Percentiles rank a stretch among this genome's conserved stretches.
These are phyloP conservation scores for Ceratosolen fusciceps DNA, from an alignment of 1,140 invertebrate species.

Conservation along the genomic window DNA sequence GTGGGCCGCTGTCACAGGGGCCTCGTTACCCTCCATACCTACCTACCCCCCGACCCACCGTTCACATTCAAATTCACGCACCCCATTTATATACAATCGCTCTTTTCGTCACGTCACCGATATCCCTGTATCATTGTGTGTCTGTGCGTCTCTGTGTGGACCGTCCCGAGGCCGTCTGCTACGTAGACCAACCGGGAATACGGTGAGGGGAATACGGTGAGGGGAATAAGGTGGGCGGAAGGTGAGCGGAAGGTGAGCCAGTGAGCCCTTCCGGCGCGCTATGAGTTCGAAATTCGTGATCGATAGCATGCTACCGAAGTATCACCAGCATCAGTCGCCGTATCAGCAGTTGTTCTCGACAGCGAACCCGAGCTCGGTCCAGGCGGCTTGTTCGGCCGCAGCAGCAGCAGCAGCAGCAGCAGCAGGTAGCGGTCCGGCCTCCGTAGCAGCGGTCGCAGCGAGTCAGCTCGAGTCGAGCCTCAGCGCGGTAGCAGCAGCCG, in stretches of 20 bases:
- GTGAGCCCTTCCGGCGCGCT: conserved; percentile 58
- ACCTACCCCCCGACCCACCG: too few relatives aligned
- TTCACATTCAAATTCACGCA: too few relatives aligned
- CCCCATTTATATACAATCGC: too few relatives aligned
- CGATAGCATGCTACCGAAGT: conserved; percentile 97
- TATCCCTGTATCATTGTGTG: too few relatives aligned
- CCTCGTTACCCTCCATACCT: too few relatives aligned
- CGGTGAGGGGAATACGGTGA: too few relatives aligned
- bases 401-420: conserved; percentile 76
- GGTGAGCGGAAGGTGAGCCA: conserved; percentile 60
- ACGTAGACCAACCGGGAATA: too few relatives aligned
- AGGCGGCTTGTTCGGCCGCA: conserved; percentile 71
- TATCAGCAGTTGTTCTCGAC: conserved; percentile 77
- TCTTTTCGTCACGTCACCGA: too few relatives aligned
- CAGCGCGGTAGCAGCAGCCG: conserved; percentile 67
- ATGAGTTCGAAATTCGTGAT: conserved; percentile 97
- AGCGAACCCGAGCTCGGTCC: conserved; percentile 69
- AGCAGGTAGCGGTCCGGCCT: conserved; percentile 45
- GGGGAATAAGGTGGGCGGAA: not conserved
- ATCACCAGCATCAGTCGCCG: conserved; percentile 83
- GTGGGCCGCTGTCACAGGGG: not conserved
- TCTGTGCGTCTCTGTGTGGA: too few relatives aligned
- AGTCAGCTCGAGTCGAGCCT: conserved; percentile 56
- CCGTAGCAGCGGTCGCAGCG: conserved; percentile 52
- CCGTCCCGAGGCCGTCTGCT: too few relatives aligned